Percentiles rank a stretch among this genome's conserved stretches.
Evolutionary conservation across 2,888 invertebrate genomes (phyloP).

Genomic region (Ecliptopera silaceata): DNA sequence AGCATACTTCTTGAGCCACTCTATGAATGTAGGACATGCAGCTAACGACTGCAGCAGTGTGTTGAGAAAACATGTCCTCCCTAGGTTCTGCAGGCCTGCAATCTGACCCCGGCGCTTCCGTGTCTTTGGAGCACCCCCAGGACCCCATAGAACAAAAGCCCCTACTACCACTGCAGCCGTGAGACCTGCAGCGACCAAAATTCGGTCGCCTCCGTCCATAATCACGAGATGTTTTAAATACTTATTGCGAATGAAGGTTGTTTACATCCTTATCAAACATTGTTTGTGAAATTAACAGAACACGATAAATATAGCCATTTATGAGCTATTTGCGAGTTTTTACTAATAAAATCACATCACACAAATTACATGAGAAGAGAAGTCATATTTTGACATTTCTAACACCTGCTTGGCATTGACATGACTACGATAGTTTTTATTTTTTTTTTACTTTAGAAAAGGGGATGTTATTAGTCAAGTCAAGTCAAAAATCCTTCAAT

Average conservation of each 20-base stretch:
- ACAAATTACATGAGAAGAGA: too few relatives aligned
- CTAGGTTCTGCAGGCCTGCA: constrained; percentile 94
- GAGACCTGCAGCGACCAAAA: constrained; percentile 90
- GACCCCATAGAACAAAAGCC: constrained; percentile 93
- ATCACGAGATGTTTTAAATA: constrained; percentile 35
- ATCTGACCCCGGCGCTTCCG: constrained; percentile 88
- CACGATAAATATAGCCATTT: constrained; percentile 3
- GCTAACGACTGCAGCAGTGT: constrained; percentile 95
- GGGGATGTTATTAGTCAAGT: too few relatives aligned
- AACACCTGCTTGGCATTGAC: neutral
- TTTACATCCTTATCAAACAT: constrained; percentile 24
- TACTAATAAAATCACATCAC: constrained; percentile 7
- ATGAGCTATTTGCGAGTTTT: too few relatives aligned
- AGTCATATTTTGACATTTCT: neutral
- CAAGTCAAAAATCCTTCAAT: too few relatives aligned
- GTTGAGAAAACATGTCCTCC: constrained; percentile 96
- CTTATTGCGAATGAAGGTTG: constrained; percentile 1
- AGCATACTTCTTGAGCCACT: constrained; percentile 89
- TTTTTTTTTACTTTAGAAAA: neutral
- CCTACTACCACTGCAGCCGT: constrained; percentile 92
- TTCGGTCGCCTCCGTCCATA: constrained; percentile 89
- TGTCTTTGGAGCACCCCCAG: constrained; percentile 84
- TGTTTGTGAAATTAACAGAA: neutral
- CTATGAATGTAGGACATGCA: constrained; percentile 91
- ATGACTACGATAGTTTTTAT: neutral